Base-by-base conservation (phyloP, 30 jellyfish, hydroid and myxozoan genomes). In the Turritopsis rubra region DNA sequence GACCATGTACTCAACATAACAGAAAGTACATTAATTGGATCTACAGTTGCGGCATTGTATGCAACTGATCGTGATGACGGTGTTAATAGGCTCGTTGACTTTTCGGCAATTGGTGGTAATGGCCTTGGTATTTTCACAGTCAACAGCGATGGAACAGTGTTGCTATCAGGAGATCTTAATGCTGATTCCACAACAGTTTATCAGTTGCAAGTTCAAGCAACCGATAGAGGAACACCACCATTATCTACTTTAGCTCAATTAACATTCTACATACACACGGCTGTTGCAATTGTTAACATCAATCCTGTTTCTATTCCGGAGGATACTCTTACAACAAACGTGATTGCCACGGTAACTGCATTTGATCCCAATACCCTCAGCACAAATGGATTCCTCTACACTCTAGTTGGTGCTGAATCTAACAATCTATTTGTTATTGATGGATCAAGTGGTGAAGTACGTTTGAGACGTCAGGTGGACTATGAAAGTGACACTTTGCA, bases 51-150 rank as follows among this genome's bases (percentile, higher is more conserved):
- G 8, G 81, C 83, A 21, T 84, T 92, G 19, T 21, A 30, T 68
- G 98, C 96, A 1, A n/a, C 87, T 31, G 98, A 92, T 65, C 22
- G 66, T 18, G 98, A 92, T 85, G 66, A 68, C 8, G 91, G 83
- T 31, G 41, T 24, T 17, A 78, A 80, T 71, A 52, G 84, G 0
- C 13, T 29, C 18, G 29, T 53, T 21, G 65, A 60, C 21, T 81
- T 81, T 66, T 20, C 84, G n/a, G 26, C 85, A 0, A n/a, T 85
- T 0, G 84, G 84, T n/a, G 66, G 31, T 8, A 21, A 21, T 53
- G 85, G 52, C n/a, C 16, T 7, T 21, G 54, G 29, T 66, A 18
- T 24, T 52, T 81, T 81, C 54, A 53, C 84, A 20, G 84, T 81
- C 18, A 25, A 31, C 65, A 30, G 86, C 21, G 84, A 54, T 22